phyloP scores from a whole-genome alignment of 2,113 vertebrate genomes.

The Tyrannus savana region DNA sequence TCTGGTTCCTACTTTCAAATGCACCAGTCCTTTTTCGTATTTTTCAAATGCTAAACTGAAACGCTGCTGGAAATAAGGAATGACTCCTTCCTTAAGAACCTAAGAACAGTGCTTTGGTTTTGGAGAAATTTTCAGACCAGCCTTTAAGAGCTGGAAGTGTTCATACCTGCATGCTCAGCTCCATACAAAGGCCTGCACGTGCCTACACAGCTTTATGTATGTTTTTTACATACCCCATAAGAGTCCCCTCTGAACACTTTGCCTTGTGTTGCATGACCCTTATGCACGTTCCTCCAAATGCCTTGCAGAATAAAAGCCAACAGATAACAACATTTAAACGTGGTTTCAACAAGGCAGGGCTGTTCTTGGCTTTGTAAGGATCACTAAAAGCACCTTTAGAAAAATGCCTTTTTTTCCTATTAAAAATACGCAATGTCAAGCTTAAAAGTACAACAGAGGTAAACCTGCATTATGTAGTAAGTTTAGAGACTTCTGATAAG shows the following conservation, averaged over 20 bases:
- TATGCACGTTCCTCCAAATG: neutral
- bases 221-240: neutral
- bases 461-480: neutral
- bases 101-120: neutral
- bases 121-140: neutral
- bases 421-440: neutral
- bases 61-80: neutral
- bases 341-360: neutral
- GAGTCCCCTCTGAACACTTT: neutral
- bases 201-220: neutral
- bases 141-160: neutral
- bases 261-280: neutral
- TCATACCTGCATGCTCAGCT: neutral
- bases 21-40: neutral
- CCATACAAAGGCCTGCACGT: neutral
- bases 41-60: neutral
- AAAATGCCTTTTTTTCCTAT: constrained; percentile 58
- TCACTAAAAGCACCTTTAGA: constrained; percentile 35
- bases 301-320: constrained; percentile 15
- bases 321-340: neutral
- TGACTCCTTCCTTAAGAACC: neutral
- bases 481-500: neutral
- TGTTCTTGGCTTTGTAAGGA: neutral
- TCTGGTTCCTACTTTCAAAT: neutral
- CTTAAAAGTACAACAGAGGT: neutral